Base-by-base conservation (phyloP, 2,797 vertebrate genomes). In the Falco concolor region DNA sequence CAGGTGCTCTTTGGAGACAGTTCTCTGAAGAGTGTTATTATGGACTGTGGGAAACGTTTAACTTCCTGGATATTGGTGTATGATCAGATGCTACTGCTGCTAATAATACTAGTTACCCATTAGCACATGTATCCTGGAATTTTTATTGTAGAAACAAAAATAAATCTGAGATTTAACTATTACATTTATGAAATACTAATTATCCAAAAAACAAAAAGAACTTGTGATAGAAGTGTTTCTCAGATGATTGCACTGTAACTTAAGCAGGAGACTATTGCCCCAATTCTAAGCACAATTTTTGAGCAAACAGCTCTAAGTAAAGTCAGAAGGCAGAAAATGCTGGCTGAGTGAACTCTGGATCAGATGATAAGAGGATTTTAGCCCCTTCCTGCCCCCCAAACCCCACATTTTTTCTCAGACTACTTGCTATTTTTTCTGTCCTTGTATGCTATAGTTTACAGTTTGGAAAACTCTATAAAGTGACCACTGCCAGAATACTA, bases 331-430 rank as follows among this genome's bases (percentile, higher is more conserved):
- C 47, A 56, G 52, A 53, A 76, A 56, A 68, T 32, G 27, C 4
- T 34, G 20, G 5, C 5, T 75, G 13, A 73, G 6, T 68, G 42
- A 88, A 53, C 10, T 92, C 32, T 49, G 36, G 15, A 18, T 53
- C 15, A 53, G 13, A 32, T 79, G 49, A 18, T 38, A 5, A 8
- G 8, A 64, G 19, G 4, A 3, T 32, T 74, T 77, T 77, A 53
- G 11, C 12, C 8, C 47, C 3, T 2, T 63, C 11, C 8, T 27
- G 12, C 8, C 8, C 8, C 10, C 2, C 5, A 50, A 19, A 3
- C 3, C 0, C 1, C 0, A 0, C 17, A 6, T 24, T 59, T 68
- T 78, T 80, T 50, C 32, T 49, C 40, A 36, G 81, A 27, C n/a
- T 67, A 5, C 1, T 7, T 52, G 6, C 27, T 14, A 10, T 13